Evolutionary conservation across 2,113 vertebrate species (phyloP), one percentile per base, ranked within the genome.

Genomic region (Martes martes): DNA sequence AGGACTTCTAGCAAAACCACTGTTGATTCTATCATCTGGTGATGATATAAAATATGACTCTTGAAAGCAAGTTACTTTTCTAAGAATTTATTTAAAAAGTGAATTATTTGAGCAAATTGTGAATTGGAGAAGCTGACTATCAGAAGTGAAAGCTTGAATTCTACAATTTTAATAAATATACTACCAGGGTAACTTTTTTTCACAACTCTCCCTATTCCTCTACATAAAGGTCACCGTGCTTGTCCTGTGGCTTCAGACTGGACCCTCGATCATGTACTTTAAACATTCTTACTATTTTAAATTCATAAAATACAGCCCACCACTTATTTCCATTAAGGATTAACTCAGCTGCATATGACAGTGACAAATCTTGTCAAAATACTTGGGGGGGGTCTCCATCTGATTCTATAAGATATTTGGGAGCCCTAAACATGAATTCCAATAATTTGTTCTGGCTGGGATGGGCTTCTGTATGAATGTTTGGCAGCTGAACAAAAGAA

Each of bases 101-200:
- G 36, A 90, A 26, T 91, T 95, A 86, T 74, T 63, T 89, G 89
- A 96, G 74, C 74, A 69, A 69, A 93, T 52, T 95, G 85, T 16
- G 85, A 81, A 85, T 69, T 69, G 87, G 65, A 79, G 3, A 71
- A 79, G 2, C 11, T 65, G 45, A 39, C 39, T 55, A 10, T 67
- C 63, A 95, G 85, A 82, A 50, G 50, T 78, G 24, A 91, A 92
- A 91, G 50, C 55, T 8, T 84, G 76, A 74, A 21, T 80, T 94
- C 59, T 39, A 57, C 11, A 33, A 55, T 86, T 94, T 83, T 88
- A 73, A 24, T 36, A 74, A 69, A 33, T 82, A n/a, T 45, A 39
- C 28, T 59, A 89, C 36, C 42, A 89, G 16, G n/a, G 33, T 93
- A 16, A 28, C 42, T 24, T 74, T 85, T 85, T 69, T 83, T 42